Evolutionary conservation across 2,113 vertebrate species (phyloP), one percentile per base, ranked within the genome.

Genomic region (Labrus mixtus): DNA sequence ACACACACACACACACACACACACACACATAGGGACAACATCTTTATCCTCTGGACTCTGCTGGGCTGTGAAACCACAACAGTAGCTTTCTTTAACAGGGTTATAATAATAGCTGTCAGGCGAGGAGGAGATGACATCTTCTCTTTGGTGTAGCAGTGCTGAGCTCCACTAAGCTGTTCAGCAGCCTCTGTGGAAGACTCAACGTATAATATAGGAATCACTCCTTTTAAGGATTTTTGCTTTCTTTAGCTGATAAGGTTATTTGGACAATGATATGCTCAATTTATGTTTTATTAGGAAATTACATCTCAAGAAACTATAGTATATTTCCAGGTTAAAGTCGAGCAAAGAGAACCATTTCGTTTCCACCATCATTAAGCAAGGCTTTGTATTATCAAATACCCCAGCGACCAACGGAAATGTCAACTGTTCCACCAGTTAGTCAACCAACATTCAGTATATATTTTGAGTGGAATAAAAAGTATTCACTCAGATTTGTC

Each of bases 101-200:
- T 68, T 83, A 57, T 74, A 74, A 86, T 84, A 84, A 72, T 65
- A 59, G 33, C 62, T 81, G 68, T 79, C 77, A 73, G 74, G 48
- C 19, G 20, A 76, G 46, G 53, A 76, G 46, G 60, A 76, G 81
- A 84, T 63, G 16, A 37, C 64, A 85, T 85, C 62, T 76, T 63
- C 60, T 77, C 61, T 71, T 59, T 51, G 79, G 61, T 72, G 37
- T 75, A 84, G 20, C 68, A 22, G 45, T 66, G 39, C 59, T 69
- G 83, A 87, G 51, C 50, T 45, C 19, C 36, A 62, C 33, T 41
- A 25, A 72, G 22, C 41, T 69, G 51, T 48, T 76, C 43, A 13
- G 0, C 3, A 3, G 55, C 76, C 64, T 59, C 41, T 58, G 29
- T 56, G 74, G 68, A 68, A 76, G 76, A 33, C 37, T 6, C n/a